Evolutionary conservation across 2,888 invertebrate species (phyloP).

Genomic region (Pardosa pseudoannulata): DNA sequence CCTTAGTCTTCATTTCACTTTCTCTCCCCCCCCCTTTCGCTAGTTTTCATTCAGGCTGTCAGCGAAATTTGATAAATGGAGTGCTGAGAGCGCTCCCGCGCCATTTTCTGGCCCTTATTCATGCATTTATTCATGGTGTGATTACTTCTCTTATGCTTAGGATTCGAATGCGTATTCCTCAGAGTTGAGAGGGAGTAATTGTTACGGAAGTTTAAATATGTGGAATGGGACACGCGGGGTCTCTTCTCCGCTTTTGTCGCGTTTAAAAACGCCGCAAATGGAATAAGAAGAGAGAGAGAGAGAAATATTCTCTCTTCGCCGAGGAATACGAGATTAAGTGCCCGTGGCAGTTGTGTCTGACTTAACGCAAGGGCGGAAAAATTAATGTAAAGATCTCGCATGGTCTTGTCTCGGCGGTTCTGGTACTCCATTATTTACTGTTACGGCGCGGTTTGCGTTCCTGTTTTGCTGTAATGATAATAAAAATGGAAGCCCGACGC

Average conservation of each 20-base stretch:
- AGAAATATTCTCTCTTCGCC: no score
- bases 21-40: neutral
- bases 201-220: conserved; percentile 12
- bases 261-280: neutral
- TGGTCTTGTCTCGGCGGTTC: neutral
- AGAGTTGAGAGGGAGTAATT: conserved; percentile 1
- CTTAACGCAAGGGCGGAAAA: neutral
- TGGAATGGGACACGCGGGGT: neutral
- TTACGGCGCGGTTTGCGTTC: neutral
- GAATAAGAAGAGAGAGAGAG: neutral
- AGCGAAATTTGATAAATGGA: conserved; percentile 59
- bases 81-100: conserved; percentile 2
- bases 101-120: conserved; percentile 57
- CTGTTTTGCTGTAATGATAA: no score
- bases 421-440: neutral
- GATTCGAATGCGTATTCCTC: neutral
- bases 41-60: conserved; percentile 34
- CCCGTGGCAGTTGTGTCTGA: neutral
- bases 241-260: neutral
- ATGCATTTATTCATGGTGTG: conserved; percentile 65
- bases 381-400: neutral
- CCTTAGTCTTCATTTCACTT: conserved; percentile 1
- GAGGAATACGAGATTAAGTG: conserved; percentile 2
- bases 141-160: conserved; percentile 54
- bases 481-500: no score